phyloP scores from a whole-genome alignment of 1,140 invertebrate species.

The Danaus melanippus region DNA sequence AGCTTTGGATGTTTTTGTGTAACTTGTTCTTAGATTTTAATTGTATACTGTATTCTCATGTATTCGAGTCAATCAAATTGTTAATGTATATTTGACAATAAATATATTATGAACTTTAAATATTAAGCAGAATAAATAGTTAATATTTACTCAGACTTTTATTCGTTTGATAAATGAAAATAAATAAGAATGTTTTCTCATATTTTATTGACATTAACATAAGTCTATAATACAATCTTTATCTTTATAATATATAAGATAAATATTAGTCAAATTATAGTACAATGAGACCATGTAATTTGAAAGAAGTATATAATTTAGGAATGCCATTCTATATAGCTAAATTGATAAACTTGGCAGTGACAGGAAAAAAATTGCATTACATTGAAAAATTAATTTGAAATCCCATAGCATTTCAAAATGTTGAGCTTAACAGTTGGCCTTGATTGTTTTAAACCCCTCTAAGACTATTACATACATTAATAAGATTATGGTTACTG shows the following conservation, averaged over 20 bases:
- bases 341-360: constrained; percentile 54
- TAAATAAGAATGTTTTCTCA: constrained; percentile 34
- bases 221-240: constrained; percentile 54
- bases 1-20: constrained; percentile 1
- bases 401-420: constrained; percentile 3
- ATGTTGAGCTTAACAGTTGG: constrained; percentile 8
- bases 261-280: constrained; percentile 64
- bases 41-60: not conserved
- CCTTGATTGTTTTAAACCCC: constrained; percentile 17
- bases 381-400: constrained; percentile 7
- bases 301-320: constrained; percentile 51
- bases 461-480: constrained; percentile 11
- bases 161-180: too few species aligned
- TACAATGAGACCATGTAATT: constrained; percentile 61
- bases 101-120: constrained; percentile 18
- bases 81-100: constrained; percentile 17
- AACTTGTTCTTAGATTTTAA: not conserved
- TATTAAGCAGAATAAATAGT: constrained; percentile 13
- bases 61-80: too few species aligned
- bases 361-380: constrained; percentile 32
- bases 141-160: not conserved
- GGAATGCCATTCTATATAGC: constrained; percentile 45
- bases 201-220: constrained; percentile 64
- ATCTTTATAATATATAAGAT: constrained; percentile 49
- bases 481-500: constrained; percentile 3